Conservation (phyloP, 2,888 invertebrate genomes). For the Plebejus melissa region DNA sequence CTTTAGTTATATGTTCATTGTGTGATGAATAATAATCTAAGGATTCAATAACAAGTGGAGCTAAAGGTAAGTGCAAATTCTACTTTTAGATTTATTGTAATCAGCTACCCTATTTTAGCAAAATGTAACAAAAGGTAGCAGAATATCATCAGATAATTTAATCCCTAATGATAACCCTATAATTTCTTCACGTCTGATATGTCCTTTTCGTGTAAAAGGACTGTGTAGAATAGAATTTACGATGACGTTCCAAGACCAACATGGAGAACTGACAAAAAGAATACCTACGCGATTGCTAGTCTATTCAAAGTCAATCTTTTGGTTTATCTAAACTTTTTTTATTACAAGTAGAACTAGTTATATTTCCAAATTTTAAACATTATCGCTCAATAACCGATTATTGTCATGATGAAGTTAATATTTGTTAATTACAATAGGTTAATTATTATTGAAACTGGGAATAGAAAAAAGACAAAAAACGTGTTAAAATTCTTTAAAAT, state of each 20-base stretch:
- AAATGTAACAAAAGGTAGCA: neutral
- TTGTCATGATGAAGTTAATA: neutral
- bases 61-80: conserved; percentile 16
- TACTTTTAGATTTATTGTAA: conserved; percentile 5
- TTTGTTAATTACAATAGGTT: neutral
- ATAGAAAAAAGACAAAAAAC: no score
- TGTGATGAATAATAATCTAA: conserved; percentile 14
- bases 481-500: no score
- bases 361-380: neutral
- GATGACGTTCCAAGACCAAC: conserved; percentile 29
- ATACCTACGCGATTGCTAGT: conserved; percentile 9
- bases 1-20: conserved; percentile 9
- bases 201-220: neutral
- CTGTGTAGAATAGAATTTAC: conserved; percentile 3
- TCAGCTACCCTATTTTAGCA: conserved; percentile 11
- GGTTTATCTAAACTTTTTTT: neutral
- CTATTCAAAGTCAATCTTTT: neutral
- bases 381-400: neutral
- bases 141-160: neutral
- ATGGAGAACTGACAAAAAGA: conserved; percentile 29
- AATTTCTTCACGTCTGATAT: neutral
- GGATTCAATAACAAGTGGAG: neutral
- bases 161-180: neutral
- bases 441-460: neutral
- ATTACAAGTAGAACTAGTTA: neutral